phyloP scores from a whole-genome alignment of 92 coral and sea anemone genomes.

The Micromussa lordhowensis region DNA sequence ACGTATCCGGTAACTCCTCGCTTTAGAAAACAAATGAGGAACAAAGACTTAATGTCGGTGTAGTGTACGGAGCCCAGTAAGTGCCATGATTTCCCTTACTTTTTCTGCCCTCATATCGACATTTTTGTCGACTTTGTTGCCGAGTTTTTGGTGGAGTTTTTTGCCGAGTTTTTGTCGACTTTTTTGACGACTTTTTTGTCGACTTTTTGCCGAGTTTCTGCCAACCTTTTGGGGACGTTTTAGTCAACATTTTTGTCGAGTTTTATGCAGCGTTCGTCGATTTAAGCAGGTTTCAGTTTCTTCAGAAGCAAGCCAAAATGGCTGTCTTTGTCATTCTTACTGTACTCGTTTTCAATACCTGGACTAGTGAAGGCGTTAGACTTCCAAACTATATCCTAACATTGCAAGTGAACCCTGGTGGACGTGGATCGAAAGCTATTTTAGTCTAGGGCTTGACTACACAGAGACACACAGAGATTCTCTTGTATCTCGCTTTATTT shows the following conservation, averaged over 20 bases:
- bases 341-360: neutral
- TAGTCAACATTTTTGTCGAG: neutral
- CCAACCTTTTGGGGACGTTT: too few relatives aligned
- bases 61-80: slow-evolving; percentile 14
- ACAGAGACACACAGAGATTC: too few relatives aligned
- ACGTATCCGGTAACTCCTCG: slow-evolving; percentile 70
- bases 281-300: too few relatives aligned
- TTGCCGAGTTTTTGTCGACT: too few relatives aligned
- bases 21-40: slow-evolving; percentile 26
- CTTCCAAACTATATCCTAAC: slow-evolving; percentile 35
- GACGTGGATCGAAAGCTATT: slow-evolving; percentile 49
- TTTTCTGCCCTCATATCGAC: neutral
- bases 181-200: too few relatives aligned
- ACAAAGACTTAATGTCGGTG: too few relatives aligned
- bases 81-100: neutral
- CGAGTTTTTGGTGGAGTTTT: neutral
- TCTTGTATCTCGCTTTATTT: too few relatives aligned
- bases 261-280: neutral
- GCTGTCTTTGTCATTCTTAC: too few relatives aligned
- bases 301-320: too few relatives aligned
- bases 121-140: neutral
- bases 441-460: slow-evolving; percentile 35
- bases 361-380: neutral
- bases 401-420: slow-evolving; percentile 20
- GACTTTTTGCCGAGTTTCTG: too few relatives aligned